phyloP scores from a whole-genome alignment of 2,797 vertebrate genomes.

The Eutrigla gurnardus region DNA sequence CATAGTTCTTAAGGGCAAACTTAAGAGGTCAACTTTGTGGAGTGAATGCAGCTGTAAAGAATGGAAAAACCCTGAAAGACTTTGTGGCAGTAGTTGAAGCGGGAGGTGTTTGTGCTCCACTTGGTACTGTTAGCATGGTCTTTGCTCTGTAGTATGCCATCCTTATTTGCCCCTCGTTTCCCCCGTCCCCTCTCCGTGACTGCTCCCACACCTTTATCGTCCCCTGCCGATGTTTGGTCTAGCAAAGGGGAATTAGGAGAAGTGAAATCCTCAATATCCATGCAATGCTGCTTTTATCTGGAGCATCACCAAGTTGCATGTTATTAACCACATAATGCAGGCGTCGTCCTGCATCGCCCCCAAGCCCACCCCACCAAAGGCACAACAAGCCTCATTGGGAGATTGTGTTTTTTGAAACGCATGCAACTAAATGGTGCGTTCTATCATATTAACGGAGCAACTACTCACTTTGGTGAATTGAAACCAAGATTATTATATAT shows the following conservation, averaged over 20 bases:
- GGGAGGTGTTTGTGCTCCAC: slow-evolving; percentile 55
- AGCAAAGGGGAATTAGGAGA: slow-evolving; percentile 52
- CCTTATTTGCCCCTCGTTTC: slow-evolving; percentile 26
- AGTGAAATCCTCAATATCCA: slow-evolving; percentile 68
- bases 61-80: slow-evolving; percentile 52
- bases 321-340: slow-evolving; percentile 39
- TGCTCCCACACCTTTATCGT: slow-evolving; percentile 56
- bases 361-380: slow-evolving; percentile 17
- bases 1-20: slow-evolving; percentile 26
- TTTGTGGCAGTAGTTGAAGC: slow-evolving; percentile 60
- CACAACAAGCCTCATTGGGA: slow-evolving; percentile 40
- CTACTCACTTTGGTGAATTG: slow-evolving; percentile 70
- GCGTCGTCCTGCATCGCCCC: slow-evolving; percentile 59
- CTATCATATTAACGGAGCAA: slow-evolving; percentile 64
- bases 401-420: slow-evolving; percentile 39
- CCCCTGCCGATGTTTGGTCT: slow-evolving; percentile 56
- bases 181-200: slow-evolving; percentile 18
- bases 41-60: slow-evolving; percentile 48
- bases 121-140: slow-evolving; percentile 57
- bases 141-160: slow-evolving; percentile 51
- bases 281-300: slow-evolving; percentile 77
- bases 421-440: slow-evolving; percentile 55
- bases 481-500: slow-evolving; percentile 62
- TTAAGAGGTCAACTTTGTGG: slow-evolving; percentile 22
- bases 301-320: slow-evolving; percentile 57